A percentile compares a stretch with the other conserved stretches of the same genome.
phyloP scores from a whole-genome alignment of 1,140 invertebrate genomes.

The Cherax quadricarinatus region DNA sequence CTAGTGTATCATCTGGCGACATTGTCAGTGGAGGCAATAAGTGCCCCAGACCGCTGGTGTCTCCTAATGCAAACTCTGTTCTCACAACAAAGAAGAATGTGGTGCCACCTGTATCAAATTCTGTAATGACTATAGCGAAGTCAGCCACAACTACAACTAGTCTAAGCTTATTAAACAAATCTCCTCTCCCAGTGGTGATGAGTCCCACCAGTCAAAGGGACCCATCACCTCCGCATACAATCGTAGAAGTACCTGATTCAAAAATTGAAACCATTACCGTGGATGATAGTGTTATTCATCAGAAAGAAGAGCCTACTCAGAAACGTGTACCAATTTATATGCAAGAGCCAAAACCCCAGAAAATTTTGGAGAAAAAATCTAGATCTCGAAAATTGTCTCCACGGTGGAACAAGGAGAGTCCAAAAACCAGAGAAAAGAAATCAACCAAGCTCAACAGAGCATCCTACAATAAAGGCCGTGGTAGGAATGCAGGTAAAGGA shows the following conservation, averaged over 20 bases:
- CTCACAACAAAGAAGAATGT: slow-evolving; percentile 18
- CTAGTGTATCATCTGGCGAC: not conserved
- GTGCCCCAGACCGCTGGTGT: not conserved
- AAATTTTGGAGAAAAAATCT: slow-evolving; percentile 61
- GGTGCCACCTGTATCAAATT: slow-evolving; percentile 22
- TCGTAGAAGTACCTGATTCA: slow-evolving; percentile 20
- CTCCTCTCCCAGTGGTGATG: slow-evolving; percentile 3
- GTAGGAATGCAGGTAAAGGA: slow-evolving; percentile 70
- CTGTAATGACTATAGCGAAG: slow-evolving; percentile 28
- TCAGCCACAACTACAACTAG: slow-evolving; percentile 28
- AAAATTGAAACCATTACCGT: slow-evolving; percentile 61
- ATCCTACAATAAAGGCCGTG: slow-evolving; percentile 71
- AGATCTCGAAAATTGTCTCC: slow-evolving; percentile 53
- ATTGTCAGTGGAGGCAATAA: slow-evolving; percentile 14
- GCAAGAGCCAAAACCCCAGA: slow-evolving; percentile 49
- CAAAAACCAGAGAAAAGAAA: slow-evolving; percentile 69
- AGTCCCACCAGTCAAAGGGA: slow-evolving; percentile 16
- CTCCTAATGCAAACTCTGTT: slow-evolving; percentile 17
- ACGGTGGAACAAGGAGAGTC: slow-evolving; percentile 71
- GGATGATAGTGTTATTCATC: slow-evolving; percentile 46
- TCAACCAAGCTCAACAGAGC: slow-evolving; percentile 57
- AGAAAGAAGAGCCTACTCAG: slow-evolving; percentile 37
- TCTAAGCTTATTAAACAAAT: not conserved
- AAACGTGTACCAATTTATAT: slow-evolving; percentile 73
- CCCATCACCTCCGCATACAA: not conserved